These are phyloP conservation scores for Xestia c-nigrum DNA, from an alignment of 2,888 invertebrate genomes.

Conservation along the genomic window DNA sequence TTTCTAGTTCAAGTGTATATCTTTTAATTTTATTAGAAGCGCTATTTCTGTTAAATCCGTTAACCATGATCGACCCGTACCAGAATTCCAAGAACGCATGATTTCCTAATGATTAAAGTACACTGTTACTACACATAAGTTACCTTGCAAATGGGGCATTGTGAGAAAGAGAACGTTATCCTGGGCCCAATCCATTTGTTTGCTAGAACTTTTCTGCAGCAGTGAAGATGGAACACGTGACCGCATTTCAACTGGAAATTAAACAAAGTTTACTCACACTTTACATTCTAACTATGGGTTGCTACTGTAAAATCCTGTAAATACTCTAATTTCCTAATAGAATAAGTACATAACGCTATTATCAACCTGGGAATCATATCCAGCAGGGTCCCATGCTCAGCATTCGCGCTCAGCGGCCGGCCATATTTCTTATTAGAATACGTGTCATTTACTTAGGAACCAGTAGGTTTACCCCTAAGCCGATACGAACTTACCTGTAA, in stretches of 20 bases:
- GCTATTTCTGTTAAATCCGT: not conserved
- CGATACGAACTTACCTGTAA: constrained; percentile 92
- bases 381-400: not conserved
- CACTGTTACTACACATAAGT: constrained; percentile 56
- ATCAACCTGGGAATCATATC: not conserved
- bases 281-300: not conserved
- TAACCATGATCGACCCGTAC: not conserved
- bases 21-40: not conserved
- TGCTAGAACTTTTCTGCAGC: constrained; percentile 95
- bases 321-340: not conserved
- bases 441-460: not conserved
- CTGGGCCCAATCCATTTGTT: constrained; percentile 98
- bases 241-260: constrained; percentile 95
- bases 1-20: not conserved
- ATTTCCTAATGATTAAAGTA: not conserved
- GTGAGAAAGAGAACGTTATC: constrained; percentile 98
- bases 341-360: not conserved
- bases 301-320: not conserved
- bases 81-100: not conserved
- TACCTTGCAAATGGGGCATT: constrained; percentile 99
- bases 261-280: constrained; percentile 23
- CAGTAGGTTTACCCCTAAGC: not conserved
- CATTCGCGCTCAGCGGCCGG: not conserved
- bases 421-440: not conserved
- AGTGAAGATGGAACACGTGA: constrained; percentile 98